Conservation (phyloP, 2,888 invertebrate genomes). For the Rosalia funebris region DNA sequence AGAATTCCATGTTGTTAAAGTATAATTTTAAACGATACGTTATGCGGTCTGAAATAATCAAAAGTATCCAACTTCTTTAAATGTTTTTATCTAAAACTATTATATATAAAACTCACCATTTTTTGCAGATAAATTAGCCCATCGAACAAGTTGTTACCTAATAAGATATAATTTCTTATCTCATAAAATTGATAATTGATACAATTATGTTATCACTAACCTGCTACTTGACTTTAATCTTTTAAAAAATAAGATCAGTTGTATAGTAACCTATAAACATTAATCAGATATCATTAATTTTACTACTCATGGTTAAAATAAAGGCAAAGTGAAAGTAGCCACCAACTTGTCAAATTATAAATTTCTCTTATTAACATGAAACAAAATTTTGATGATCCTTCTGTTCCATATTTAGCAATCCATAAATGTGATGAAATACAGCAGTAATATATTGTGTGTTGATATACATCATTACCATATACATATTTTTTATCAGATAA, state of each 20-base stretch:
- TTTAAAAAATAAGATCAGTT: slow-evolving; percentile 12
- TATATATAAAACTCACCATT: slow-evolving; percentile 19
- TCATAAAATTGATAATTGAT: slow-evolving; percentile 16
- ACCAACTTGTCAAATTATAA: too few species aligned
- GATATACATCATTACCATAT: too few species aligned
- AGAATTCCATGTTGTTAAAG: too few species aligned
- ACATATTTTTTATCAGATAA: neutral
- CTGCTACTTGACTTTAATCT: slow-evolving; percentile 11
- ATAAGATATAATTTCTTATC: slow-evolving; percentile 7
- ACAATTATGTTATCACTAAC: slow-evolving; percentile 1
- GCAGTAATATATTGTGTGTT: too few species aligned
- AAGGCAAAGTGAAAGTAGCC: too few species aligned
- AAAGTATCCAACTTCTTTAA: too few species aligned
- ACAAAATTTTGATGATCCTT: too few species aligned
- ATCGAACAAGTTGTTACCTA: slow-evolving; percentile 15
- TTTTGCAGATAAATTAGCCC: slow-evolving; percentile 8
- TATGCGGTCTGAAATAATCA: too few species aligned
- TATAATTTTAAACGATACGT: too few species aligned
- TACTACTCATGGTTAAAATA: too few species aligned
- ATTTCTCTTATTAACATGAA: too few species aligned
- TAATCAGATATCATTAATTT: neutral
- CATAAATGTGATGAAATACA: neutral
- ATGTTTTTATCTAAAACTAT: slow-evolving; percentile 1
- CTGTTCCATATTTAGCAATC: neutral
- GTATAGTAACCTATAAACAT: too few species aligned